Evolutionary conservation across 2,888 invertebrate species (phyloP).

Genomic region (Dolichomitus sp.): DNA sequence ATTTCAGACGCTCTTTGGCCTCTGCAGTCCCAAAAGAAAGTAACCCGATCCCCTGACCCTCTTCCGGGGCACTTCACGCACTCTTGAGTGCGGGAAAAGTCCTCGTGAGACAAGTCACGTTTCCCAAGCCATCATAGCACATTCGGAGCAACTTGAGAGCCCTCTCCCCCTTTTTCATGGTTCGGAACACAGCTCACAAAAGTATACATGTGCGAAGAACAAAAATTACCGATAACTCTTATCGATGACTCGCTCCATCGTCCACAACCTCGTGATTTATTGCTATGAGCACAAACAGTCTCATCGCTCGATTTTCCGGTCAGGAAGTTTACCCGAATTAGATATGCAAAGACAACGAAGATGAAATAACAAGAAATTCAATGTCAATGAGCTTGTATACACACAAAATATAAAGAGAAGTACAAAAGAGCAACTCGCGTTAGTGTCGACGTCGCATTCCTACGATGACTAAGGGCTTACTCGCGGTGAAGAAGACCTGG

Average conservation of each 20-base stretch:
- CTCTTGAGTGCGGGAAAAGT: slow-evolving; percentile 28
- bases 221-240: not conserved
- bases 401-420: slow-evolving; percentile 38
- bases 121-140: slow-evolving; percentile 1
- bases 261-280: slow-evolving; percentile 16
- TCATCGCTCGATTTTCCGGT: slow-evolving; percentile 51
- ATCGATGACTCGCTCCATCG: slow-evolving; percentile 24
- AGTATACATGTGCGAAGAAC: not conserved
- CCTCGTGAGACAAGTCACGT: slow-evolving; percentile 32
- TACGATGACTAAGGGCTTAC: slow-evolving; percentile 78
- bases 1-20: slow-evolving; percentile 31
- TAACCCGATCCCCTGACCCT: slow-evolving; percentile 36
- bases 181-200: not conserved
- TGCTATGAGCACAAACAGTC: slow-evolving; percentile 4
- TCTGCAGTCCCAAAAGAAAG: not conserved
- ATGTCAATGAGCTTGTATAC: slow-evolving; percentile 41
- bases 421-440: slow-evolving; percentile 42
- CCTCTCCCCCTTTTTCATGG: not conserved
- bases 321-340: slow-evolving; percentile 48
- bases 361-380: slow-evolving; percentile 44
- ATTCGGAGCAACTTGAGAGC: slow-evolving; percentile 18
- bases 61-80: slow-evolving; percentile 25
- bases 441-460: slow-evolving; percentile 73
- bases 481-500: slow-evolving; percentile 35
- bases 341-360: slow-evolving; percentile 39